phyloP scores from a whole-genome alignment of 2,888 invertebrate species.

The Matsumyia berberina region DNA sequence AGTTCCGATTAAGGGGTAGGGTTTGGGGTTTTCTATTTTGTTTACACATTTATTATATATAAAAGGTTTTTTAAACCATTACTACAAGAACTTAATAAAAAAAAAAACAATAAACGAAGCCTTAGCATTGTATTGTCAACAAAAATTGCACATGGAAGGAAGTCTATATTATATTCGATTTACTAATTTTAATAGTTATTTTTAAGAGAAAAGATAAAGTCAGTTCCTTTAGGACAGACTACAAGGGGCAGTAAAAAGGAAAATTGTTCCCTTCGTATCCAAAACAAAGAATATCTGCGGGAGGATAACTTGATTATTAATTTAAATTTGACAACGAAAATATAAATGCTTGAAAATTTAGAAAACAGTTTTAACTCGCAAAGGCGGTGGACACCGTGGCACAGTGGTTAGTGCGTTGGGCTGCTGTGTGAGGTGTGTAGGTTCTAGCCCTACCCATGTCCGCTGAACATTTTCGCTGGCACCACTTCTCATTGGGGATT shows the following conservation, averaged over 20 bases:
- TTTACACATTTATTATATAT: conserved; percentile 54
- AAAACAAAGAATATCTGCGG: background rate
- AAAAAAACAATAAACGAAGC: conserved; percentile 67
- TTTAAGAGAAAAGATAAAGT: conserved; percentile 16
- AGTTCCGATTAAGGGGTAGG: conserved; percentile 62
- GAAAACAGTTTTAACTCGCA: too few species aligned
- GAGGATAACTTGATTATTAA: background rate
- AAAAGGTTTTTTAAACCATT: conserved; percentile 62
- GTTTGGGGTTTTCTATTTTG: conserved; percentile 12
- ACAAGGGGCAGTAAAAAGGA: conserved; percentile 46
- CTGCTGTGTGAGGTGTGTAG: too few species aligned
- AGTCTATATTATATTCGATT: conserved; percentile 73
- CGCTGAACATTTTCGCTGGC: too few species aligned
- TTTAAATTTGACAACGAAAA: background rate
- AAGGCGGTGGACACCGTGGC: too few species aligned
- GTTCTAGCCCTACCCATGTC: too few species aligned
- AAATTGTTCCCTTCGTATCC: conserved; percentile 1
- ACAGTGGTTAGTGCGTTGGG: too few species aligned
- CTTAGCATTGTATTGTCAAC: conserved; percentile 78
- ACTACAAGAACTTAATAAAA: conserved; percentile 52
- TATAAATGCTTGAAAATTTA: too few species aligned
- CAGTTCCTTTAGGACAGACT: conserved; percentile 24
- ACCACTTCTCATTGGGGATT: too few species aligned
- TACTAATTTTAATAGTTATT: conserved; percentile 60
- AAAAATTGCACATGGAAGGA: conserved; percentile 79